phyloP scores from a whole-genome alignment of 2,888 invertebrate genomes.

The Eupithecia insigniata region DNA sequence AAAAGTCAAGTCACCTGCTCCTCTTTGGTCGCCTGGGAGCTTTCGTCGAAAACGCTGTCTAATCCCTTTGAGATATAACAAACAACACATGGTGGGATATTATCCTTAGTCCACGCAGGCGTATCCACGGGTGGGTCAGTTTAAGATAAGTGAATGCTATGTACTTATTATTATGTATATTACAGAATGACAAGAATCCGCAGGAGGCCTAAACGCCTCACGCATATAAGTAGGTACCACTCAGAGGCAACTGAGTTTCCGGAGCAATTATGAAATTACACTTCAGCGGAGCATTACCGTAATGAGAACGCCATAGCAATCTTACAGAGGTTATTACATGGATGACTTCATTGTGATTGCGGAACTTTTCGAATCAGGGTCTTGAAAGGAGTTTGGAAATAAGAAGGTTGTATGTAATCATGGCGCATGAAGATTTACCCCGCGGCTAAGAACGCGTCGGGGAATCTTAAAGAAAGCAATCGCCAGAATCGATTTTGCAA shows the following conservation, averaged over 20 bases:
- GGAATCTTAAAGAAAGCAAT: neutral
- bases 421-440: neutral
- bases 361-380: conserved; percentile 26
- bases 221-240: neutral
- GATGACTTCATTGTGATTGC: conserved; percentile 30
- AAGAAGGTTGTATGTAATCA: neutral
- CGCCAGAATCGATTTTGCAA: neutral
- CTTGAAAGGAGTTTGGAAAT: conserved; percentile 5
- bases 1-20: too few relatives aligned
- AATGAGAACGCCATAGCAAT: conserved; percentile 18
- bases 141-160: too few relatives aligned
- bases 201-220: neutral
- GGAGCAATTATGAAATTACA: conserved; percentile 28
- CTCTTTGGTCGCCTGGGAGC: too few relatives aligned
- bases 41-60: too few relatives aligned
- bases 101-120: too few relatives aligned
- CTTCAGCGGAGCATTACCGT: conserved; percentile 1
- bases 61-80: too few relatives aligned
- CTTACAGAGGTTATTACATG: conserved; percentile 21
- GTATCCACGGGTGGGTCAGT: too few relatives aligned
- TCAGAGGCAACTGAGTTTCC: neutral
- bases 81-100: too few relatives aligned
- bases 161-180: neutral
- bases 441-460: too few relatives aligned
- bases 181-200: neutral